Conservation (phyloP, 2,888 invertebrate species). For the Nebria brevicollis region DNA sequence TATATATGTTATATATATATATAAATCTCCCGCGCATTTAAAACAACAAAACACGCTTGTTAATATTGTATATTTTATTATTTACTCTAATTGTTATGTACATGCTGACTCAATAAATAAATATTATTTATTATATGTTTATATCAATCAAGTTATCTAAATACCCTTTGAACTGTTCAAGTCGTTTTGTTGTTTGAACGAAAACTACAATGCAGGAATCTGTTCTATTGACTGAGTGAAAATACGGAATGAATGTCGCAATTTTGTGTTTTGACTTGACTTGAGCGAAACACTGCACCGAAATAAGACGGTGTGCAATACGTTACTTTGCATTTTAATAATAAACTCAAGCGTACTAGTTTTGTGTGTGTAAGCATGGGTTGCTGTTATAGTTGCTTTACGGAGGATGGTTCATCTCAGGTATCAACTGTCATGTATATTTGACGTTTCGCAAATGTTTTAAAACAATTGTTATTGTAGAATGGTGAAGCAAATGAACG, state of each 20-base stretch:
- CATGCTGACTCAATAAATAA: constrained; percentile 24
- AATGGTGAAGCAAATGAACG: constrained; percentile 76
- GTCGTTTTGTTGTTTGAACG: not conserved
- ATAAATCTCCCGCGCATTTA: not conserved
- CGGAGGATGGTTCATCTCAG: constrained; percentile 76
- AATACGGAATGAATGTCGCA: constrained; percentile 29
- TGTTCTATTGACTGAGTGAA: constrained; percentile 24
- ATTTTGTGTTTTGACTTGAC: constrained; percentile 44
- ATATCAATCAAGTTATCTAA: constrained; percentile 4
- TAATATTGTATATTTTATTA: not conserved
- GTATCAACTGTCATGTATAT: constrained; percentile 58
- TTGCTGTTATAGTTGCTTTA: constrained; percentile 75
- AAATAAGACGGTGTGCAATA: constrained; percentile 14
- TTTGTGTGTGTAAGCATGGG: constrained; percentile 64
- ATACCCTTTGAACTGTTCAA: constrained; percentile 6
- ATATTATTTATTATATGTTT: constrained; percentile 21
- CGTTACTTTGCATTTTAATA: constrained; percentile 21
- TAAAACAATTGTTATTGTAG: constrained; percentile 57
- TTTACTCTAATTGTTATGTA: not conserved
- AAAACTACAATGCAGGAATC: constrained; percentile 25
- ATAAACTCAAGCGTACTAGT: constrained; percentile 14
- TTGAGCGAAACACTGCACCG: constrained; percentile 5
- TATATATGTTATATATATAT: not conserved
- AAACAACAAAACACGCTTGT: not conserved
- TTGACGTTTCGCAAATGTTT: constrained; percentile 41